Evolutionary conservation across 2,888 invertebrate genomes (phyloP).

Genomic region (Eristalis arbustorum): DNA sequence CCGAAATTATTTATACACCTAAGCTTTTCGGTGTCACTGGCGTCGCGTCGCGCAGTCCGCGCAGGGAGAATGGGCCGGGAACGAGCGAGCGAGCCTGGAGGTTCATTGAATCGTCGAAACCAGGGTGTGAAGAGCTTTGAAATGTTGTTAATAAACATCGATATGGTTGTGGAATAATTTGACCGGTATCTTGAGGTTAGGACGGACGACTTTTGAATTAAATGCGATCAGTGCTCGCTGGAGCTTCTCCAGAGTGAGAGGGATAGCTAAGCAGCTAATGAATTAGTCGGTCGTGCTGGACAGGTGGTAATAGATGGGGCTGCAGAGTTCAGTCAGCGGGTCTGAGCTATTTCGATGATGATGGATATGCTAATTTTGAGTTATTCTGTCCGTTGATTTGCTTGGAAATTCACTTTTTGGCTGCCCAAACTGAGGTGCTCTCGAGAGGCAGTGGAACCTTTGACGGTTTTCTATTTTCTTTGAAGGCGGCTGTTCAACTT

Average conservation of each 20-base stretch:
- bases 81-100: not conserved
- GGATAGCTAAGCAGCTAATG: not conserved
- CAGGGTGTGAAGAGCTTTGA: conserved; percentile 38
- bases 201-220: not conserved
- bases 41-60: not conserved
- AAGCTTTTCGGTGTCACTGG: conserved; percentile 4
- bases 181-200: not conserved
- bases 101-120: not conserved
- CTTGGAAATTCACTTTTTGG: not conserved
- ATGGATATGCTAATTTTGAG: not conserved
- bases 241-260: not conserved
- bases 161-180: conserved; percentile 20
- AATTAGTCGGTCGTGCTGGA: conserved; percentile 3
- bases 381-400: not conserved
- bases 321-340: not conserved
- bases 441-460: too few relatives aligned
- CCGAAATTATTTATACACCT: conserved; percentile 12
- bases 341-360: not conserved
- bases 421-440: too few relatives aligned
- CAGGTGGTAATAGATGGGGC: conserved; percentile 19
- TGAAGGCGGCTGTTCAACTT: too few relatives aligned
- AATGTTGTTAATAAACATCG: conserved; percentile 27
- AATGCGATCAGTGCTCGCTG: not conserved
- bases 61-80: not conserved
- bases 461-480: too few relatives aligned